Evolutionary conservation across 1,140 invertebrate genomes (phyloP).

Genomic region (Pseudomyrmex sp.): DNA sequence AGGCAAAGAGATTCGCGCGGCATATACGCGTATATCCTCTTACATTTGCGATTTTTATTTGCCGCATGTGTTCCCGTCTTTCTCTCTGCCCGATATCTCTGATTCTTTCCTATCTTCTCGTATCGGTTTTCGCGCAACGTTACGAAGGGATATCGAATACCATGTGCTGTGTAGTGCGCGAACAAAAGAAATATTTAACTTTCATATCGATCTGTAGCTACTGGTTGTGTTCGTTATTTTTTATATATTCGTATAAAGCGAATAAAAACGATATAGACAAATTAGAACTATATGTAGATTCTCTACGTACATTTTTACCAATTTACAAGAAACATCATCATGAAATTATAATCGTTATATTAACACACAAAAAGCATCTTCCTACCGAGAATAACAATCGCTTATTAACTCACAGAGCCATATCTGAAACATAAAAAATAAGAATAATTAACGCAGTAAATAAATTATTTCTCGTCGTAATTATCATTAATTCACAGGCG

Average conservation of each 20-base stretch:
- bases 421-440: not conserved
- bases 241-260: not conserved
- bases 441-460: constrained; percentile 3
- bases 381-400: not conserved
- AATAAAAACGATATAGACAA: too few relatives aligned
- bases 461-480: not conserved
- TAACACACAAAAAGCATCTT: not conserved
- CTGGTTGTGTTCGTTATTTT: not conserved
- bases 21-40: not conserved
- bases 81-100: constrained; percentile 1
- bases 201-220: not conserved
- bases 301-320: too few relatives aligned
- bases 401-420: not conserved
- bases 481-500: constrained; percentile 12
- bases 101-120: constrained; percentile 22
- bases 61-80: constrained; percentile 9
- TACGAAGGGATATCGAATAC: constrained; percentile 10
- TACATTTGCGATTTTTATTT: constrained; percentile 44
- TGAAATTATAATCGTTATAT: not conserved
- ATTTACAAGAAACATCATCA: not conserved
- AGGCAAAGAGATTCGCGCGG: constrained; percentile 32
- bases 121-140: constrained; percentile 30
- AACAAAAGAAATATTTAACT: constrained; percentile 33
- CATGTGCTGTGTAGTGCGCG: not conserved
- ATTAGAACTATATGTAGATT: too few relatives aligned